These are phyloP conservation scores for Drosophila orosa DNA, from an alignment of 1,140 invertebrate species.

Conservation along the genomic window DNA sequence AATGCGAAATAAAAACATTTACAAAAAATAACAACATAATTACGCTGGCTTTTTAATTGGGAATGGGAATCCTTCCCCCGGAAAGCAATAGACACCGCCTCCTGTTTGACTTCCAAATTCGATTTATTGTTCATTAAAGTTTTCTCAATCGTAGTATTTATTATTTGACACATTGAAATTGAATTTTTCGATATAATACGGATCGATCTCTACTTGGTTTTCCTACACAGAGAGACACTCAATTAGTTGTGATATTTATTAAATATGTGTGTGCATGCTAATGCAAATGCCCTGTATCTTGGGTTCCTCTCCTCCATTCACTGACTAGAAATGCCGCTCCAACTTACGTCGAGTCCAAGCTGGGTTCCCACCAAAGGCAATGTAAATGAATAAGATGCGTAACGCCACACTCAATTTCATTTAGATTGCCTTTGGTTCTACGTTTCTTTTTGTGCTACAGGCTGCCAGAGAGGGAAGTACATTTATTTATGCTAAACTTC, in stretches of 20 bases:
- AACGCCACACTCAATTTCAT: neutral
- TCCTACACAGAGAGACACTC: conserved; percentile 64
- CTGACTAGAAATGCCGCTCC: conserved; percentile 51
- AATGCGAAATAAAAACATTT: conserved; percentile 79
- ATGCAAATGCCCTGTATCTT: conserved; percentile 38
- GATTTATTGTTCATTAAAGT: conserved; percentile 68
- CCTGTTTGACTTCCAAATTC: conserved; percentile 50
- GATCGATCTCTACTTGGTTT: conserved; percentile 37
- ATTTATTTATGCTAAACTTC: conserved; percentile 66
- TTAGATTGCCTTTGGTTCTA: neutral
- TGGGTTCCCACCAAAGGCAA: neutral
- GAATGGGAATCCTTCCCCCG: too few relatives aligned
- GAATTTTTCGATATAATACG: conserved; percentile 55
- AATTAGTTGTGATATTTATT: conserved; percentile 57
- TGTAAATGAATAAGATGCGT: neutral
- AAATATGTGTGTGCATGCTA: conserved; percentile 47
- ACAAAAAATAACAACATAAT: conserved; percentile 80
- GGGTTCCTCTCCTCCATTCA: conserved; percentile 24
- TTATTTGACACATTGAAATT: conserved; percentile 83
- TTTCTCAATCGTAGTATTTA: conserved; percentile 57
- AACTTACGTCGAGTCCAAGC: conserved; percentile 8
- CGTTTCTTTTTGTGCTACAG: conserved; percentile 36
- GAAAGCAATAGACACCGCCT: neutral
- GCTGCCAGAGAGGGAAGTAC: conserved; percentile 40
- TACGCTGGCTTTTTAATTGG: neutral